phyloP scores from a whole-genome alignment of 2,797 vertebrate species.

The Ciconia nigra region DNA sequence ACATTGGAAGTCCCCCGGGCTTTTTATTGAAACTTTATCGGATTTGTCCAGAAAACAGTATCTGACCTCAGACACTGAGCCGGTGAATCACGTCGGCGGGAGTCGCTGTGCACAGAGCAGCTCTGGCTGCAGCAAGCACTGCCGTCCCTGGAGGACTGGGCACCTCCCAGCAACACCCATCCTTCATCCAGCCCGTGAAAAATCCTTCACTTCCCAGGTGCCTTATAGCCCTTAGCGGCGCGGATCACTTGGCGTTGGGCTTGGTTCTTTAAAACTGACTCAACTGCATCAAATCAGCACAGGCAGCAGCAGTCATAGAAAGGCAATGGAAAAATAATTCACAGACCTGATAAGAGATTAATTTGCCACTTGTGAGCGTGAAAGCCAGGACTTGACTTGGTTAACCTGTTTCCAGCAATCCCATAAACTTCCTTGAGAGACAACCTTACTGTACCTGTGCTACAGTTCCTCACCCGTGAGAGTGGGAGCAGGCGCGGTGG shows the following conservation, averaged over 20 bases:
- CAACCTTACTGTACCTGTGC: not conserved
- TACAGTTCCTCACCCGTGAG: not conserved
- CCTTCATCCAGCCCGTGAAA: not conserved
- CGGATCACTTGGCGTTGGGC: not conserved
- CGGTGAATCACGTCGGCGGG: rapidly evolving
- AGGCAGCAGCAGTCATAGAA: not conserved
- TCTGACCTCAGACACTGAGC: not conserved
- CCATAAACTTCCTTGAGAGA: not conserved
- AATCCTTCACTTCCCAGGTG: not conserved
- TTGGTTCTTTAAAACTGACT: not conserved
- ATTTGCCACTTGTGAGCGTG: rapidly evolving
- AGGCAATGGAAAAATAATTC: not conserved
- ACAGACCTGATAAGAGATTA: not conserved
- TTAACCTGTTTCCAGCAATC: not conserved
- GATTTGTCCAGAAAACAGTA: not conserved
- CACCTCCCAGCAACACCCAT: not conserved
- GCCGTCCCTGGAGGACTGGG: rapidly evolving
- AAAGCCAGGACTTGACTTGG: not conserved
- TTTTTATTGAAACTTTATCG: not conserved
- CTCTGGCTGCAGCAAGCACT: not conserved
- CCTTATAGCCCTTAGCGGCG: rapidly evolving
- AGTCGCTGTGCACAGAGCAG: not conserved
- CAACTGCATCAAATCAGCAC: not conserved
- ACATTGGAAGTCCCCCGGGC: not conserved
- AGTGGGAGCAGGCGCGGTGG: rapidly evolving